These are phyloP conservation scores for Aselliscus stoliczkanus DNA, from an alignment of 2,797 vertebrate species.

Conservation along the genomic window DNA sequence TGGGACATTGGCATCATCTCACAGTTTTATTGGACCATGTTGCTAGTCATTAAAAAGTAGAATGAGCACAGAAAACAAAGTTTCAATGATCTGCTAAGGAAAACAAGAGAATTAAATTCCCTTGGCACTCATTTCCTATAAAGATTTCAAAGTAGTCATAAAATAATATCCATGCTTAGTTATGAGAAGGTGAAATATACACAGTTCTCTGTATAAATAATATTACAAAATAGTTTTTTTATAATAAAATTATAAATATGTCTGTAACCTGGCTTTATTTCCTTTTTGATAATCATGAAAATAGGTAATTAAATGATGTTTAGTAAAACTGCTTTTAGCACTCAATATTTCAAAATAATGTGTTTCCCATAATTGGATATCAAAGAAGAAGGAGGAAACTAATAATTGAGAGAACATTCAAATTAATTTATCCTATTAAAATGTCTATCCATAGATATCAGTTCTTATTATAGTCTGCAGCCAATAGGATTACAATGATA, in stretches of 20 bases:
- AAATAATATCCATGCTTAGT: conserved; percentile 16
- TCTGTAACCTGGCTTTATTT: conserved; percentile 39
- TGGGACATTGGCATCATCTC: background rate
- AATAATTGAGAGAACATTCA: conserved; percentile 6
- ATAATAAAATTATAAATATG: background rate
- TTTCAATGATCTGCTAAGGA: background rate
- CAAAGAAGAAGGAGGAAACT: background rate
- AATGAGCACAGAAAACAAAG: background rate
- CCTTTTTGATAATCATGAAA: conserved; percentile 17
- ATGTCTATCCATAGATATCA: background rate
- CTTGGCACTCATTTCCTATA: background rate
- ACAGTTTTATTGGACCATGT: background rate
- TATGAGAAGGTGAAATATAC: conserved; percentile 37
- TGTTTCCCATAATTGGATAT: background rate
- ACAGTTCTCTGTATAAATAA: background rate
- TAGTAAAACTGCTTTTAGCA: conserved; percentile 30
- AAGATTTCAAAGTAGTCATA: conserved; percentile 22
- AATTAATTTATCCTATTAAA: conserved; percentile 46
- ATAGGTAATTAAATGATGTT: conserved; percentile 49
- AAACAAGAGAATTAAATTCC: background rate
- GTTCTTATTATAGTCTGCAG: conserved; percentile 15
- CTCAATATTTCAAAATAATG: conserved; percentile 10
- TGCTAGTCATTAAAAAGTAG: background rate
- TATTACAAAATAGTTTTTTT: background rate
- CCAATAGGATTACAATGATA: background rate